Evolutionary conservation across 2,113 vertebrate species (phyloP).

Genomic region (Ameiurus melas): DNA sequence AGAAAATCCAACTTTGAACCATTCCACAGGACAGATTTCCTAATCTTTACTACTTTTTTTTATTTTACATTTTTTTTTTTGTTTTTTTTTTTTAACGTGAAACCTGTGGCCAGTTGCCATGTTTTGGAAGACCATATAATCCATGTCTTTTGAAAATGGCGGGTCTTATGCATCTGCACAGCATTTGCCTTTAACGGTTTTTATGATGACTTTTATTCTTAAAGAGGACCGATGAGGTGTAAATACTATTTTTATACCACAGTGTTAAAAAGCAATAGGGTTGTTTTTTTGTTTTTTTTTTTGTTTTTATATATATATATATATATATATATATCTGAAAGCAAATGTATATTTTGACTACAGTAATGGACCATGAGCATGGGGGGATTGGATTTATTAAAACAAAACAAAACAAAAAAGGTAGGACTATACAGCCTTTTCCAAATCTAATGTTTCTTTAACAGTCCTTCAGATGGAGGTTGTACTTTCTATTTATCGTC

Average conservation of each 20-base stretch:
- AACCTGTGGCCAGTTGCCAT: background rate
- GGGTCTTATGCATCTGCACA: slow-evolving; percentile 53
- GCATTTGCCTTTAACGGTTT: slow-evolving; percentile 47
- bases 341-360: slow-evolving; percentile 73
- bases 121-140: background rate
- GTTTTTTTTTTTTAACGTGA: background rate
- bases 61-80: too few species aligned
- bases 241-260: slow-evolving; percentile 70
- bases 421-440: slow-evolving; percentile 25
- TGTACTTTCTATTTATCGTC: slow-evolving; percentile 52
- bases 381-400: slow-evolving; percentile 54
- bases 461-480: slow-evolving; percentile 40
- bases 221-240: slow-evolving; percentile 54
- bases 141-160: background rate
- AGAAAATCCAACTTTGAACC: background rate
- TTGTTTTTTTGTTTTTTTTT: slow-evolving; percentile 43
- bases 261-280: slow-evolving; percentile 58
- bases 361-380: slow-evolving; percentile 53
- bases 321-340: slow-evolving; percentile 56
- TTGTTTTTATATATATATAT: too few species aligned
- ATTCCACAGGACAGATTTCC: background rate
- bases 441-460: slow-evolving; percentile 34
- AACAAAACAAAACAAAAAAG: slow-evolving; percentile 42
- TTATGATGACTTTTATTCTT: background rate
- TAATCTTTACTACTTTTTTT: background rate